Evolutionary conservation across 2,797 vertebrate genomes (phyloP), one percentile per base, ranked within the genome.

Genomic region (Macrochelys suwanniensis): DNA sequence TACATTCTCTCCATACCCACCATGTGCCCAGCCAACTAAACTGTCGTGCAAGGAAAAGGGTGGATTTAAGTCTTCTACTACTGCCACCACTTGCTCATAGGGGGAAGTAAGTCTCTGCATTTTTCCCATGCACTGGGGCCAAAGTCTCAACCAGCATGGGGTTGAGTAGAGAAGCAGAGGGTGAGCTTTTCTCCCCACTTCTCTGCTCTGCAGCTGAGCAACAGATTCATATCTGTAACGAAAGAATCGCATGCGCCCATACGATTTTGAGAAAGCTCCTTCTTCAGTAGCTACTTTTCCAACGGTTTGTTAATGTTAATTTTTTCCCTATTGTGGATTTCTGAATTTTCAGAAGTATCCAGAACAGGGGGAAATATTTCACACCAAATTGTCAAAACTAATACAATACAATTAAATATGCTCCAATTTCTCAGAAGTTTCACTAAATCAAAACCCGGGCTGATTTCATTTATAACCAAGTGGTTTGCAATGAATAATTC

Each of bases 1-100:
- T 33, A n/a, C 3, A 68, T 89, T 68, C 81, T 47, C 1, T 0
- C 50, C 1, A 12, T 45, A 1, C 13, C 7, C 5, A 8, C 1
- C 0, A 42, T 1, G 8, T 54, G 2, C 19, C 10, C 7, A 13
- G 26, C 11, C 56, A 15, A 11, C 19, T 42, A 23, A 37, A 23
- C 17, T 71, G 19, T 21, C 23, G 19, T 37, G n/a, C n/a, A 71
- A 93, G 33, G 45, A 26, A 83, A 80, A 5, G 2, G 74, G 1
- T 59, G 15, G 90, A 81, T 6, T 0, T 71, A 71, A 71, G n/a
- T 21, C 65, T 71, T n/a, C 65, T 37, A 37, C 16, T 17, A 19
- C n/a, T 68, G 19, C 17, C 16, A n/a, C 5, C 17, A 37, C n/a
- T 71, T 23, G n/a, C 19, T 71, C 5, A 71, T 37, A 37, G 19